phyloP scores from a whole-genome alignment of 2,888 invertebrate species.

The Campopleginae sp. region DNA sequence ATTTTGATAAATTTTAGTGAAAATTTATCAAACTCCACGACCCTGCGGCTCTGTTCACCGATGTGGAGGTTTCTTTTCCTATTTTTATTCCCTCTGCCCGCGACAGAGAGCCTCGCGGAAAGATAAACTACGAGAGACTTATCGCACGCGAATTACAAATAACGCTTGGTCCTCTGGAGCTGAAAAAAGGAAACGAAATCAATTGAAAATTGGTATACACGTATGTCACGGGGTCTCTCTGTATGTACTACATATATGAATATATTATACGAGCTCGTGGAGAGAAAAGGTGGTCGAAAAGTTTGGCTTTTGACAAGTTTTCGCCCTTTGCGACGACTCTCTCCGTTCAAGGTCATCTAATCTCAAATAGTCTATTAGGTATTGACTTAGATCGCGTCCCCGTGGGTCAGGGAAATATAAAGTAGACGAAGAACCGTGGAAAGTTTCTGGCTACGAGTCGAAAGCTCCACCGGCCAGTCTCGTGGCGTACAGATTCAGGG shows the following conservation, averaged over 20 bases:
- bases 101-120: not conserved
- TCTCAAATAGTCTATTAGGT: slow-evolving; percentile 60
- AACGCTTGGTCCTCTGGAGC: slow-evolving; percentile 57
- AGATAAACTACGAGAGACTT: not conserved
- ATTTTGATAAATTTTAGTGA: no score
- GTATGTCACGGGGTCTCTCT: slow-evolving; percentile 23
- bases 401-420: slow-evolving; percentile 34
- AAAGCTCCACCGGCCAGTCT: slow-evolving; percentile 91
- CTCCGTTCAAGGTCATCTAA: slow-evolving; percentile 47
- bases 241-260: slow-evolving; percentile 27
- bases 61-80: no score
- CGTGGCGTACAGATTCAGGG: slow-evolving; percentile 93
- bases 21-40: no score
- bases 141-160: slow-evolving; percentile 32
- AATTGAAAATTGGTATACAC: slow-evolving; percentile 13
- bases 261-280: not conserved
- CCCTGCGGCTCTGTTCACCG: no score
- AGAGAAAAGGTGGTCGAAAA: slow-evolving; percentile 53
- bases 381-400: slow-evolving; percentile 69
- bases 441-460: slow-evolving; percentile 83
- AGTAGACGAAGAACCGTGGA: slow-evolving; percentile 24
- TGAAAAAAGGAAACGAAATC: slow-evolving; percentile 4
- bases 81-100: no score
- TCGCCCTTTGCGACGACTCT: slow-evolving; percentile 34
- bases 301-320: slow-evolving; percentile 59